phyloP scores from a whole-genome alignment of 1,140 invertebrate species.

The Pectinophora gossypiella region DNA sequence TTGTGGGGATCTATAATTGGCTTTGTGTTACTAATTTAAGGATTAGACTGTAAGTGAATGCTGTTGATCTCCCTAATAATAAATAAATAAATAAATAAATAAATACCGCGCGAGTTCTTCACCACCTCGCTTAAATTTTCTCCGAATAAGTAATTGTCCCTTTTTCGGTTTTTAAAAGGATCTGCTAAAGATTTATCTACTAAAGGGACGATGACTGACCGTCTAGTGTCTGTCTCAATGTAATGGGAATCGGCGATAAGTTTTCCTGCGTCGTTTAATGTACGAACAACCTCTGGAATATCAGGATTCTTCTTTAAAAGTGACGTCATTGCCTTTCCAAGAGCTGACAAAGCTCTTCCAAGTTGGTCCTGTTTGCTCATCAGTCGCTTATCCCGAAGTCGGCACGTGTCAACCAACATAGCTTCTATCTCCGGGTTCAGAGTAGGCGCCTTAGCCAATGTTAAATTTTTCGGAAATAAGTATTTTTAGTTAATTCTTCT shows the following conservation, averaged over 20 bases:
- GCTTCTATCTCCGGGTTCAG: slow-evolving; percentile 12
- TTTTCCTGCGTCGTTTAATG: slow-evolving; percentile 9
- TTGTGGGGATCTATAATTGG: too few relatives aligned
- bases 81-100: too few relatives aligned
- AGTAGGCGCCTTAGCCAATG: slow-evolving; percentile 6
- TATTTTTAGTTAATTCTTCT: slow-evolving; percentile 13
- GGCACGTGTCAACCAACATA: slow-evolving; percentile 3
- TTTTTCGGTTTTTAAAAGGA: slow-evolving; percentile 12
- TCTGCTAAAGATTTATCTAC: slow-evolving; percentile 8
- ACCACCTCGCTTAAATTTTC: slow-evolving; percentile 11
- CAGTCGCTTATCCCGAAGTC: slow-evolving; percentile 8
- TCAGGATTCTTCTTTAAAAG: slow-evolving; percentile 6
- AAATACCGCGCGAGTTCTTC: slow-evolving; percentile 9
- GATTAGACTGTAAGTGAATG: too few relatives aligned
- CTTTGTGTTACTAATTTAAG: too few relatives aligned
- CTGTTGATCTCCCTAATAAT: too few relatives aligned
- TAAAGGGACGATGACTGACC: slow-evolving; percentile 7
- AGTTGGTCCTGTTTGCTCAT: slow-evolving; percentile 11
- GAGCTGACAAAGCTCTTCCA: slow-evolving; percentile 2
- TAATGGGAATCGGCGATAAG: slow-evolving; percentile 12
- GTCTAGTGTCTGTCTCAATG: slow-evolving; percentile 9
- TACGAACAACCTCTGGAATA: slow-evolving; percentile 3
- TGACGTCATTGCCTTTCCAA: slow-evolving; percentile 8
- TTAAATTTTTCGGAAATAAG: slow-evolving; percentile 11
- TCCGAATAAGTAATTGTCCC: slow-evolving; percentile 10